Conservation (phyloP, 2,888 invertebrate genomes). For the Heliconius ismenius region DNA sequence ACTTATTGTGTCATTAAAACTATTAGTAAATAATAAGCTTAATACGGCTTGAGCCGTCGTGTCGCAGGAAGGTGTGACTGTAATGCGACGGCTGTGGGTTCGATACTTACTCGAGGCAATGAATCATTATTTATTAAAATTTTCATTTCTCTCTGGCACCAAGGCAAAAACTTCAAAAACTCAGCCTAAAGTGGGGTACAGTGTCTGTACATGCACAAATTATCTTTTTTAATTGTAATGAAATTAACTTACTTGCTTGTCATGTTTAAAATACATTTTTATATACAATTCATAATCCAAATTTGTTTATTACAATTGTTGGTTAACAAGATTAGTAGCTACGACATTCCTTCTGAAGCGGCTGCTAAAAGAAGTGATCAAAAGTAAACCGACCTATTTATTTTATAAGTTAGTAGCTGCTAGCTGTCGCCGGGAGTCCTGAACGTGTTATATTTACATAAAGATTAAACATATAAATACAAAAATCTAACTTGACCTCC, state of each 20-base stretch:
- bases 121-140: too few species aligned
- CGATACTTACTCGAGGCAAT: too few species aligned
- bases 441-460: conserved; percentile 63
- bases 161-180: too few species aligned
- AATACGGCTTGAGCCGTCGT: too few species aligned
- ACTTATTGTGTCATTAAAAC: neutral
- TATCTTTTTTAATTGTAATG: neutral
- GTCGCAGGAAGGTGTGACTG: too few species aligned
- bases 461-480: conserved; percentile 54
- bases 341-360: conserved; percentile 16
- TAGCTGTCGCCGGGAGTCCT: conserved; percentile 63
- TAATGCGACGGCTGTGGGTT: too few species aligned
- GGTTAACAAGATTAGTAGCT: conserved; percentile 46
- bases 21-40: too few species aligned
- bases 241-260: neutral
- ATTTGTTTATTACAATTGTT: conserved; percentile 39
- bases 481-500: conserved; percentile 53
- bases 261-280: neutral
- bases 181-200: too few species aligned
- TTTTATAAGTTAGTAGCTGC: conserved; percentile 68
- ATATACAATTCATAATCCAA: conserved; percentile 33
- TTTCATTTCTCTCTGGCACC: too few species aligned
- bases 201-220: neutral
- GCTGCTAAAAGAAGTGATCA: conserved; percentile 48
- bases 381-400: conserved; percentile 67